phyloP scores from a whole-genome alignment of 1,140 invertebrate species.

The Thaumatotibia leucotreta region DNA sequence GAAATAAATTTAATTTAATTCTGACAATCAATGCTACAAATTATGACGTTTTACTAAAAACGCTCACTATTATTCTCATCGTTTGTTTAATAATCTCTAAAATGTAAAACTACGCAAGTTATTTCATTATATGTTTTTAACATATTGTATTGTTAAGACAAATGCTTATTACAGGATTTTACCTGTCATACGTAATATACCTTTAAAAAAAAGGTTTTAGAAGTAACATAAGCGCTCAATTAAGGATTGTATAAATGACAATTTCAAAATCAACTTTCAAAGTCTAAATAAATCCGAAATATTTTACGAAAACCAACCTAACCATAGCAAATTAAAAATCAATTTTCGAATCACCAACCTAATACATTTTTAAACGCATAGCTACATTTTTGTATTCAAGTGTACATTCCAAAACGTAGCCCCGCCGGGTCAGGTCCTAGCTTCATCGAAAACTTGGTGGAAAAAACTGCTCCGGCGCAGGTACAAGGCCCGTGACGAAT shows the following conservation, averaged over 20 bases:
- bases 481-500: conserved; percentile 10
- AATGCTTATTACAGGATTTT: too few species aligned
- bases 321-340: not conserved
- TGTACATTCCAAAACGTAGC: conserved; percentile 12
- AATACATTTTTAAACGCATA: not conserved
- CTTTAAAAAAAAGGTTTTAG: too few species aligned
- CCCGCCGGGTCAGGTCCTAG: conserved; percentile 4
- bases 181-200: too few species aligned
- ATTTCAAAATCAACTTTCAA: not conserved
- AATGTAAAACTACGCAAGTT: too few species aligned
- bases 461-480: conserved; percentile 1
- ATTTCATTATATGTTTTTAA: too few species aligned
- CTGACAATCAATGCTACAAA: too few species aligned
- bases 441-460: not conserved
- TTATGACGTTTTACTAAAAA: too few species aligned
- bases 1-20: too few species aligned
- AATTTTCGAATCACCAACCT: not conserved
- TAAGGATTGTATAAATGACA: not conserved
- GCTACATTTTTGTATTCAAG: not conserved
- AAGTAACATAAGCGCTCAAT: too few species aligned
- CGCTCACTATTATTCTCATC: too few species aligned
- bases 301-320: not conserved
- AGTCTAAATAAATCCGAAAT: not conserved
- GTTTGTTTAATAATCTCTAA: too few species aligned
- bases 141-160: too few species aligned